Evolutionary conservation across 2,888 invertebrate genomes (phyloP), one percentile per base, ranked within the genome.

Genomic region (Dusona sp.): DNA sequence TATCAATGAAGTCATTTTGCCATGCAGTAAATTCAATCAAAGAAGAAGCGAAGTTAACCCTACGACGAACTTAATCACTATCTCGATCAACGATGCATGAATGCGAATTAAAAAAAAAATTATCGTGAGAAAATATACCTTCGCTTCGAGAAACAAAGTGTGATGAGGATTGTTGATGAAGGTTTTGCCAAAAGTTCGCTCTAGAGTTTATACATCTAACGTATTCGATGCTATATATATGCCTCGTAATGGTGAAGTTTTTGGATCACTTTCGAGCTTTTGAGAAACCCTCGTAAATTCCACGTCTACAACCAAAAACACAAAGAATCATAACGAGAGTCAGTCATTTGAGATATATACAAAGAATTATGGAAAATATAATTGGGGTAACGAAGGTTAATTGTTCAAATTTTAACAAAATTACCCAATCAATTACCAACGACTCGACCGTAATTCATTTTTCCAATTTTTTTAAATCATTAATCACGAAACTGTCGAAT

Each of bases 131-230:
- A 79, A 72, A 70, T 45, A 29, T 25, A 38, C 11, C 16, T 13
- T n/a, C 22, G 19, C 19, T 42, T 7, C n/a, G n/a, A 25, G n/a
- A 77, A 70, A 51, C 64, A 36, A 54, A 42, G 64, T 65, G 38
- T 73, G 29, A 29, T 61, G 51, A 64, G 72, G 29, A 16, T 83
- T 64, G 80, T 64, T 73, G 80, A 80, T 72, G 57, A 80, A 64
- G 29, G 33, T 51, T 61, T 70, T 83, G 82, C 57, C 82, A 83
- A 83, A 70, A 83, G 8, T 0, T 70, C 42, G 36, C 25, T 64
- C 29, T 42, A 3, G n/a, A 19, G 64, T 36, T 51, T 19, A 16
- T 48, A 48, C 42, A 25, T 25, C 9, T 8, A 68, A 54, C 6
- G 36, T 11, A 29, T 38, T 33, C 51, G 72, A n/a, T n/a, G 11